A percentile compares a stretch with the other conserved stretches of the same genome.
Conservation (phyloP, 2,888 invertebrate species). For the Spodoptera picta region DNA sequence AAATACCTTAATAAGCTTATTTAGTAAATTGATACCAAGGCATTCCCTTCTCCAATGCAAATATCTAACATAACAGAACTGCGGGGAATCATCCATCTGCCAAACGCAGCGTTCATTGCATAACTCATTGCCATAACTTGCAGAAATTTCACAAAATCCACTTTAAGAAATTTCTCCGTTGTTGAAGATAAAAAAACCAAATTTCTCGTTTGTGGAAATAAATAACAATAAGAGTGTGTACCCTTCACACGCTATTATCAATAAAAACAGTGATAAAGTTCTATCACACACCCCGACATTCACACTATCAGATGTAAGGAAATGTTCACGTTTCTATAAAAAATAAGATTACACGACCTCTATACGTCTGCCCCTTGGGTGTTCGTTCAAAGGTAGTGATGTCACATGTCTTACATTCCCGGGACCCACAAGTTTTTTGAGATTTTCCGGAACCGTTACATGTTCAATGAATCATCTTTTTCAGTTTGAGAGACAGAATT, state of each 20-base stretch:
- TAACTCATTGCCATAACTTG: not conserved
- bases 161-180: too few relatives aligned
- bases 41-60: too few relatives aligned
- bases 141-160: too few relatives aligned
- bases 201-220: constrained; percentile 13
- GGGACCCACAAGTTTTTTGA: constrained; percentile 13
- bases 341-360: constrained; percentile 59
- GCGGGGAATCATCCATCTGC: not conserved
- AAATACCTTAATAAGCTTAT: too few relatives aligned
- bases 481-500: too few relatives aligned
- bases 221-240: constrained; percentile 30
- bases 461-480: too few relatives aligned
- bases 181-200: too few relatives aligned
- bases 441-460: constrained; percentile 46
- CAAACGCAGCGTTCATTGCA: not conserved
- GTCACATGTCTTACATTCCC: constrained; percentile 42
- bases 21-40: too few relatives aligned
- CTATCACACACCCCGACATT: constrained; percentile 42
- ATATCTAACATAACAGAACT: too few relatives aligned
- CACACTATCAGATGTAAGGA: constrained; percentile 57
- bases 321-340: constrained; percentile 59
- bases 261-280: constrained; percentile 50
- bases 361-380: constrained; percentile 54
- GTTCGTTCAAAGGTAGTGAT: constrained; percentile 49
- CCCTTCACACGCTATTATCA: constrained; percentile 44